phyloP scores from a whole-genome alignment of 1,140 invertebrate species.

The Caligus rogercresseyi region DNA sequence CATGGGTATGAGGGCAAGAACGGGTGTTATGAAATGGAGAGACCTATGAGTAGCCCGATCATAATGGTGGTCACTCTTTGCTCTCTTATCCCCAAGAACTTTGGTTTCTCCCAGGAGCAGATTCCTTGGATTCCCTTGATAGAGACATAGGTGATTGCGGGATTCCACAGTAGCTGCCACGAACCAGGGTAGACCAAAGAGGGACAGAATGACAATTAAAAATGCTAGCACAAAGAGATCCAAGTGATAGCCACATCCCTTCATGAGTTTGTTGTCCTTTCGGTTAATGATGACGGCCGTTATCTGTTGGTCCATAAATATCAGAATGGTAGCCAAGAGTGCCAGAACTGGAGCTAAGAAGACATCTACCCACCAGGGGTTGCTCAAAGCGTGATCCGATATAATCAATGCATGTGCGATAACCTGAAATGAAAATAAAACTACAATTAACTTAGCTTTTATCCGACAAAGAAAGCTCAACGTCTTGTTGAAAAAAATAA shows the following conservation, averaged over 20 bases:
- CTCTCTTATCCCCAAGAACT: constrained; percentile 31
- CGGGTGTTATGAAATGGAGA: constrained; percentile 29
- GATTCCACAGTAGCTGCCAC: constrained; percentile 32
- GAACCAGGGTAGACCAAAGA: constrained; percentile 33
- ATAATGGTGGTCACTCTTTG: constrained; percentile 30
- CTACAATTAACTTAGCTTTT: no score
- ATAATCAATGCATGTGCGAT: constrained; percentile 22
- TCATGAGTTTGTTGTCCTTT: constrained; percentile 32
- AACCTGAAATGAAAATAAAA: constrained; percentile 24
- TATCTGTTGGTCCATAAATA: constrained; percentile 34
- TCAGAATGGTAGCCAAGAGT: constrained; percentile 29
- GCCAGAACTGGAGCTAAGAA: constrained; percentile 25
- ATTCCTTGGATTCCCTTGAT: constrained; percentile 24
- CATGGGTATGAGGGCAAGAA: constrained; percentile 31
- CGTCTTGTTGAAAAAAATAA: no score
- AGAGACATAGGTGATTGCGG: constrained; percentile 25
- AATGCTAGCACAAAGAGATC: constrained; percentile 30
- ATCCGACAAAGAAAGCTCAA: no score
- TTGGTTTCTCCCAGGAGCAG: constrained; percentile 30
- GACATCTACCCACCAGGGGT: constrained; percentile 23
- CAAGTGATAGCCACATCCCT: constrained; percentile 33
- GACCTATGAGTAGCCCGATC: constrained; percentile 29
- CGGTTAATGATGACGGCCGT: constrained; percentile 33
- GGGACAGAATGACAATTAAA: constrained; percentile 30
- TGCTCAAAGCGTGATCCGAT: constrained; percentile 24